Evolutionary conservation across 2,888 invertebrate genomes (phyloP).

Genomic region (Molorchus minor): DNA sequence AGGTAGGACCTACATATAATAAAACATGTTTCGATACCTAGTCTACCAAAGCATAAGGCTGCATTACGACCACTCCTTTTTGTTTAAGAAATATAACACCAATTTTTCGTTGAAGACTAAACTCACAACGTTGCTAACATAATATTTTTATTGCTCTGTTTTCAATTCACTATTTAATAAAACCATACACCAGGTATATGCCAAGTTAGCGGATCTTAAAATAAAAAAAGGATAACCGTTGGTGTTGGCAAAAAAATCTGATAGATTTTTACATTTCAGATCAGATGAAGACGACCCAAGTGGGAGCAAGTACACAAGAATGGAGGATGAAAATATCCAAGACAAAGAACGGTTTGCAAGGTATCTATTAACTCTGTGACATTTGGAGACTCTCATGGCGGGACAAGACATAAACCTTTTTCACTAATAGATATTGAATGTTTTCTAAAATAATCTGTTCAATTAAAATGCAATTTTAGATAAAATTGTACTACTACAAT

Average conservation of each 20-base stretch:
- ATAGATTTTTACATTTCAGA: constrained; percentile 63
- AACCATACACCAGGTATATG: no score
- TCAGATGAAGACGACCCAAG: constrained; percentile 90
- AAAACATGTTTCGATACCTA: no score
- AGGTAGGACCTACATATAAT: no score
- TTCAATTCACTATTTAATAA: no score
- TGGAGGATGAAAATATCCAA: constrained; percentile 95
- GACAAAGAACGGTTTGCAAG: constrained; percentile 98
- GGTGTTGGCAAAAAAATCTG: not conserved
- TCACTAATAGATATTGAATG: no score
- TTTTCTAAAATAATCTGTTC: no score
- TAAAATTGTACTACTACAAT: no score
- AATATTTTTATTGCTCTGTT: no score
- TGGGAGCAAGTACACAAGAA: constrained; percentile 78
- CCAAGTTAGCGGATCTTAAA: no score
- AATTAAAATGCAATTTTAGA: no score
- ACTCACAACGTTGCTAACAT: not conserved
- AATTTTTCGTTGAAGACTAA: not conserved
- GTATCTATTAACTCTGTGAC: constrained; percentile 65
- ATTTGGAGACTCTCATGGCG: constrained; percentile 29
- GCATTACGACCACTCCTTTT: not conserved
- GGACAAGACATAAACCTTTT: constrained; percentile 22
- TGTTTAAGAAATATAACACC: constrained; percentile 1
- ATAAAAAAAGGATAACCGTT: no score
- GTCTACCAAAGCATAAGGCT: no score